Evolutionary conservation across 2,797 vertebrate genomes (phyloP), one percentile per base, ranked within the genome.

Genomic region (Hafferia zeledoni): DNA sequence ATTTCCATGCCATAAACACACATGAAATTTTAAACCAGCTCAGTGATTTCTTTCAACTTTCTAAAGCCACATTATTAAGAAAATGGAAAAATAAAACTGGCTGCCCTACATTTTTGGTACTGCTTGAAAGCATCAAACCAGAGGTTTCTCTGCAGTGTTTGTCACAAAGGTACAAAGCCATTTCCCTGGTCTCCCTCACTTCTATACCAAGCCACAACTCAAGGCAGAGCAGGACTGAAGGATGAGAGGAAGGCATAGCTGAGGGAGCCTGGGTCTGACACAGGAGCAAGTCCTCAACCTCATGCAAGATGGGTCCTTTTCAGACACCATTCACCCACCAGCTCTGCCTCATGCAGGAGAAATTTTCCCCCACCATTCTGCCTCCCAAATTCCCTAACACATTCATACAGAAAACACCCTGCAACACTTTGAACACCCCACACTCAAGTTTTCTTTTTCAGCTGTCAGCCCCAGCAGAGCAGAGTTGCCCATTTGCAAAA

Each of bases 401-500:
- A 55, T 28, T n/a, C 30, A 57, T 15, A 37, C 9, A 25, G 71
- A 82, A 90, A 88, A 82, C 25, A 84, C 4, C 37, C 3, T 3
- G 2, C 14, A 31, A 80, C 37, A 57, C 64, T 89, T 52, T 2
- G 1, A 71, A 30, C 28, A 43, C 2, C 8, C 3, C 19, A 14
- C 8, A n/a, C 19, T 8, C 44, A 65, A 10, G 22, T 30, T 47
- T 83, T 50, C 33, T 89, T 86, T 87, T 75, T 75, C 61, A 61
- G 78, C 30, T 67, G 64, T 50, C 43, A 85, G 44, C 61, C 44
- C 8, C 71, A 72, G 67, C 49, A n/a, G 24, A 86, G 47, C 69
- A 65, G 30, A 19, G 53, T 52, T 95, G 63, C 46, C 68, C 69
- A 77, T 92, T 92, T 95, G 68, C 77, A 91, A 87, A 69, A 59